phyloP scores from a whole-genome alignment of 2,113 vertebrate genomes.

The Pongo pygmaeus region DNA sequence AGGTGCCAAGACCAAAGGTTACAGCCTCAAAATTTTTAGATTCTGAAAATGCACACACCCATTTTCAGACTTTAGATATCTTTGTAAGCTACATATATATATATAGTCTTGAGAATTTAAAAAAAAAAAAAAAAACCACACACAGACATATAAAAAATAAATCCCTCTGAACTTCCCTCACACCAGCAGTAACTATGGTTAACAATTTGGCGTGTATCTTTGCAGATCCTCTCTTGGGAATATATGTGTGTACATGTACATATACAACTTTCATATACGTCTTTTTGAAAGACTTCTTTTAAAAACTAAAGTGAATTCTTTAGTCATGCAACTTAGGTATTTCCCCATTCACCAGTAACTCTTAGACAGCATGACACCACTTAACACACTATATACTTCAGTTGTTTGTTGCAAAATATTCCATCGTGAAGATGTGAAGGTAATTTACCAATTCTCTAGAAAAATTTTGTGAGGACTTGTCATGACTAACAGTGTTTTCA shows the following conservation, averaged over 20 bases:
- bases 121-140: neutral
- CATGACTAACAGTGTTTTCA: neutral
- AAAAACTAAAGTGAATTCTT: neutral
- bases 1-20: constrained; percentile 66
- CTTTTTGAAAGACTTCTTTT: neutral
- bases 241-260: neutral
- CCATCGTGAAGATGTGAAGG: neutral
- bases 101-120: neutral
- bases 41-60: neutral
- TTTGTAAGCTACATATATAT: neutral
- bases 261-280: neutral
- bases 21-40: constrained; percentile 52
- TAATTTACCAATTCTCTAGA: neutral
- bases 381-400: neutral
- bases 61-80: neutral
- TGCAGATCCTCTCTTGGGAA: neutral
- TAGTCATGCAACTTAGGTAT: neutral
- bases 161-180: neutral
- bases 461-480: neutral
- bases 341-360: neutral
- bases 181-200: neutral
- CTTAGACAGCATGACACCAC: neutral
- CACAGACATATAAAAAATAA: neutral
- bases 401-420: neutral
- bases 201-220: neutral